A percentile compares a stretch with the other conserved stretches of the same genome.
phyloP scores from a whole-genome alignment of 2,113 vertebrate genomes.

The Pomatorhinus ruficollis region DNA sequence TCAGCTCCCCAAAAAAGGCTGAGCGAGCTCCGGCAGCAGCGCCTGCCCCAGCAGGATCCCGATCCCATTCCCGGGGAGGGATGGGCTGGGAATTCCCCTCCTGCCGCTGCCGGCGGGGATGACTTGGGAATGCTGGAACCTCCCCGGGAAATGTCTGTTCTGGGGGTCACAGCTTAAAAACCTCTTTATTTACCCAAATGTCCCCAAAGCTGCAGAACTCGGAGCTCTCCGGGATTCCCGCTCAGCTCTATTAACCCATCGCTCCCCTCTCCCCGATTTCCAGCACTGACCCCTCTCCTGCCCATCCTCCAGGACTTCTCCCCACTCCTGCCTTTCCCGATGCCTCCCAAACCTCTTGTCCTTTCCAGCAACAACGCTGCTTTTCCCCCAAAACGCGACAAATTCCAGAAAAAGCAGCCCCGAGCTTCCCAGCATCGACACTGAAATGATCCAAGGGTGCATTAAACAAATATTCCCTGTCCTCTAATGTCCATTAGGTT shows the following conservation, averaged over 20 bases:
- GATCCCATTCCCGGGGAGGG: not conserved
- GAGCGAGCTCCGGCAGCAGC: not conserved
- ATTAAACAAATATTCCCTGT: not conserved
- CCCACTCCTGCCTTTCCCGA: not conserved
- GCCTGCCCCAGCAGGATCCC: not conserved
- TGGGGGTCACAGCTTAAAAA: not conserved
- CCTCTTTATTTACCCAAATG: not conserved
- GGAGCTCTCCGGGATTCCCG: fast-evolving
- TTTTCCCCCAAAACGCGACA: not conserved
- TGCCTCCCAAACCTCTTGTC: not conserved
- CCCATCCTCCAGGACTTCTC: not conserved
- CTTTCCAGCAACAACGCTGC: not conserved
- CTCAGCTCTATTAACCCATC: not conserved
- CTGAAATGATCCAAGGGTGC: not conserved
- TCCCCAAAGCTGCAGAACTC: not conserved
- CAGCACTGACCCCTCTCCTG: not conserved
- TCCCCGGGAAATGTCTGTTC: fast-evolving
- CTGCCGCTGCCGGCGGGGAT: not conserved
- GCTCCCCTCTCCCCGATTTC: not conserved
- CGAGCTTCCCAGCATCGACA: not conserved
- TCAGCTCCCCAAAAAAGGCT: not conserved
- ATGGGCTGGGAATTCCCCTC: constrained; percentile 23
- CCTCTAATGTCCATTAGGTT: not conserved
- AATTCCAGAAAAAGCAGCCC: not conserved
- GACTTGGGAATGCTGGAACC: not conserved